These are phyloP conservation scores for Matsumyia berberina DNA, from an alignment of 2,888 invertebrate genomes.

Conservation along the genomic window DNA sequence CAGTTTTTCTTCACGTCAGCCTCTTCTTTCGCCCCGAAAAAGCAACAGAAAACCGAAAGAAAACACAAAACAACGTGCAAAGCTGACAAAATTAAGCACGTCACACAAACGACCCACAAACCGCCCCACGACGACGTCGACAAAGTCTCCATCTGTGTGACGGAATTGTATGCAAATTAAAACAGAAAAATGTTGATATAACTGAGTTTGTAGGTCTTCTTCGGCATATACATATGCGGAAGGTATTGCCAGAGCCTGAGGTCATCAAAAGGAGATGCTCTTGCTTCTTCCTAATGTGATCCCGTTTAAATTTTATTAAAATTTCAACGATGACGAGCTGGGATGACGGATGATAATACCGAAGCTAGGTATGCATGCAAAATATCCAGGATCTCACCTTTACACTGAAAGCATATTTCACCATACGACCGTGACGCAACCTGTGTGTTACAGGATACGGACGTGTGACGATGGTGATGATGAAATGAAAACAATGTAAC, in stretches of 20 bases:
- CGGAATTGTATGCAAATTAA: slow-evolving; percentile 53
- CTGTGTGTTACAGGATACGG: slow-evolving; percentile 39
- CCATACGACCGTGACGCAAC: slow-evolving; percentile 30
- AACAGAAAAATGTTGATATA: slow-evolving; percentile 9
- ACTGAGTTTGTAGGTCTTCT: slow-evolving; percentile 35
- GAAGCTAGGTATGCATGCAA: slow-evolving; percentile 2
- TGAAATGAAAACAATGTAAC: slow-evolving; percentile 68
- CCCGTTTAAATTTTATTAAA: slow-evolving; percentile 61
- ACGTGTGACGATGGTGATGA: slow-evolving; percentile 37
- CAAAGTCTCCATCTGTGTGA: not conserved
- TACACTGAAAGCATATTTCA: slow-evolving; percentile 3
- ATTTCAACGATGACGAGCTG: slow-evolving; percentile 24
- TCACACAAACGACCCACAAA: slow-evolving; percentile 41
- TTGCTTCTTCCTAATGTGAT: slow-evolving; percentile 41
- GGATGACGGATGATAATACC: slow-evolving; percentile 51
- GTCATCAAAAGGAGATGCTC: slow-evolving; percentile 9
- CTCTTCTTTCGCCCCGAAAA: slow-evolving; percentile 15
- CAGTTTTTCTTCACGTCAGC: slow-evolving; percentile 15
- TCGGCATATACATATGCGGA: not conserved
- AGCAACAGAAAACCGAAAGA: not conserved
- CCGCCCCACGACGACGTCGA: not conserved
- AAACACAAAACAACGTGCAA: slow-evolving; percentile 13
- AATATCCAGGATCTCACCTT: slow-evolving; percentile 5
- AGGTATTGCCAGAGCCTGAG: slow-evolving; percentile 18
- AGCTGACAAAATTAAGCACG: slow-evolving; percentile 1